Evolutionary conservation across 2,888 invertebrate genomes (phyloP).

Genomic region (Noctua comes): DNA sequence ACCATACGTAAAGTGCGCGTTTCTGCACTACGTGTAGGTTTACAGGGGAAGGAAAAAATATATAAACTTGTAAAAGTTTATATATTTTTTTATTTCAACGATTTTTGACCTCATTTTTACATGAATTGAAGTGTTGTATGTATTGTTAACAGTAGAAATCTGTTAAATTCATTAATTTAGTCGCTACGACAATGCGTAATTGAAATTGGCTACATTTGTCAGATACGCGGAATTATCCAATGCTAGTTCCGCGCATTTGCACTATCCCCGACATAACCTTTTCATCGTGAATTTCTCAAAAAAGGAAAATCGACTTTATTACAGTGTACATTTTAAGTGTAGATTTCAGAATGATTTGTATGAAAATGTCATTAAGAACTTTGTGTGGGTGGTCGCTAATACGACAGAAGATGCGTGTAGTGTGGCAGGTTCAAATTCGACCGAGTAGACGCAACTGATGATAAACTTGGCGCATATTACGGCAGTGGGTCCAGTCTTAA

Average conservation of each 20-base stretch:
- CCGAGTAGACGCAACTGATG: background rate
- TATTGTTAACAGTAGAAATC: too few species aligned
- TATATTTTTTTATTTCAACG: too few species aligned
- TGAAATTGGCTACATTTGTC: too few species aligned
- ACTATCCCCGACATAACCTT: background rate
- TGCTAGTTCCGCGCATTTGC: background rate
- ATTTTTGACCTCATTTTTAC: too few species aligned
- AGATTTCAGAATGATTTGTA: background rate
- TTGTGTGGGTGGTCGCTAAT: background rate
- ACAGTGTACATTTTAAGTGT: background rate
- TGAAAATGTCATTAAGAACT: background rate
- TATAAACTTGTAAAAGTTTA: too few species aligned
- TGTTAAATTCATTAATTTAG: too few species aligned
- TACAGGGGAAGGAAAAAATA: too few species aligned
- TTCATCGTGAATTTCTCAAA: background rate
- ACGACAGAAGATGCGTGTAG: background rate
- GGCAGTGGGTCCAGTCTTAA: background rate
- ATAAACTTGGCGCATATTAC: background rate
- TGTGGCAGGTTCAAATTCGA: background rate
- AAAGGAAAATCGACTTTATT: background rate
- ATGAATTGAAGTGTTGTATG: too few species aligned
- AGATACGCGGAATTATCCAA: too few species aligned
- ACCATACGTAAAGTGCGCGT: too few species aligned
- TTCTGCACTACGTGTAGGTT: too few species aligned
- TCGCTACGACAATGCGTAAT: too few species aligned